Evolutionary conservation across 2,888 invertebrate species (phyloP).

Genomic region (Deilephila elpenor): DNA sequence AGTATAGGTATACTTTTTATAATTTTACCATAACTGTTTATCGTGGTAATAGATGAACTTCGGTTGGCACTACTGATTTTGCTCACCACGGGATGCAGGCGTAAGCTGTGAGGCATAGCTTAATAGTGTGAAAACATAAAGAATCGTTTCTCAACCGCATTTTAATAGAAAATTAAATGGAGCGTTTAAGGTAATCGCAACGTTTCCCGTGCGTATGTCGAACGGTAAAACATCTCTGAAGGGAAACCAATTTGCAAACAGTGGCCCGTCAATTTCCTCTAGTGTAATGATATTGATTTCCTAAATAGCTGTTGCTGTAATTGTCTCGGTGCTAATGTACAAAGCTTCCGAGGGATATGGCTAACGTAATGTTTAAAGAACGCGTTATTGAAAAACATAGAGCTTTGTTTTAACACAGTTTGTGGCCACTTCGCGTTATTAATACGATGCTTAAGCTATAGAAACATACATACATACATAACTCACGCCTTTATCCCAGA

Average conservation of each 20-base stretch:
- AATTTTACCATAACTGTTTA: too few relatives aligned
- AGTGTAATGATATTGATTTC: conserved; percentile 25
- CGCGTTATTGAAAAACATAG: neutral
- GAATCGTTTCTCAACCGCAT: neutral
- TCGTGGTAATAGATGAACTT: too few relatives aligned
- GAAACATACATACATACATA: too few relatives aligned
- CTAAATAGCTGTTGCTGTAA: conserved; percentile 1
- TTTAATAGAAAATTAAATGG: neutral
- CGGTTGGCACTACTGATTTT: too few relatives aligned
- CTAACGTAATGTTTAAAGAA: neutral
- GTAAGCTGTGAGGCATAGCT: neutral
- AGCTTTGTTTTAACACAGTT: neutral
- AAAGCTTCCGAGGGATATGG: conserved; percentile 5
- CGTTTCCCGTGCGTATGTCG: conserved; percentile 4
- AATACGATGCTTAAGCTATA: neutral
- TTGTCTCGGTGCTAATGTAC: conserved; percentile 6
- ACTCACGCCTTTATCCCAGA: too few relatives aligned
- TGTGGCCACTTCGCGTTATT: neutral
- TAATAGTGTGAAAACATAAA: neutral
- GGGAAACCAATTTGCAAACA: conserved; percentile 16
- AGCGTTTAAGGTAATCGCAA: conserved; percentile 29
- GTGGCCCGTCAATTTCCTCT: neutral
- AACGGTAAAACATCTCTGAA: conserved; percentile 4
- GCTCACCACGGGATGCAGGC: too few relatives aligned
- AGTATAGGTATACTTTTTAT: too few relatives aligned